Evolutionary conservation across 2,888 invertebrate species (phyloP).

Genomic region (Sesia apiformis): DNA sequence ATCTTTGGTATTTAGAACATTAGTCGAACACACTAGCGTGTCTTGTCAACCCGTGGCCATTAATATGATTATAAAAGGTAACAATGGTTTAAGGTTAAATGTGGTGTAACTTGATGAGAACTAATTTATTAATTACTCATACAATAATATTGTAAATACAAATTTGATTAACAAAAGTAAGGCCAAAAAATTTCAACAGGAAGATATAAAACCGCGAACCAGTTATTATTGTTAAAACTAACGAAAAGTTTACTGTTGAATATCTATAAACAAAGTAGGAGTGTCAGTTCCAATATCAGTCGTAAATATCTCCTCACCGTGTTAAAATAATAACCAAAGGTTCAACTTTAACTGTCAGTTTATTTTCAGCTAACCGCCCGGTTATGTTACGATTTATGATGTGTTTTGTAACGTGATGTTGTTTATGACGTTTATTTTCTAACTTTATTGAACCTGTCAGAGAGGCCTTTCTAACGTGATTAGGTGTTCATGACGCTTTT

Average conservation of each 20-base stretch:
- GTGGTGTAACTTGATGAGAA: too few relatives aligned
- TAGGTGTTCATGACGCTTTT: too few relatives aligned
- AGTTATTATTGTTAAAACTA: not conserved
- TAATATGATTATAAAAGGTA: too few relatives aligned
- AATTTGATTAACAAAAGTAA: too few relatives aligned
- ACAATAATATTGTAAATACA: too few relatives aligned
- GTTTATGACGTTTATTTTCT: not conserved
- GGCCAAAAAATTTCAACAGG: constrained; percentile 15
- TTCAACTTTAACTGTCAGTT: constrained; percentile 14
- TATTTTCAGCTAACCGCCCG: not conserved
- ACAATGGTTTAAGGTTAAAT: too few relatives aligned
- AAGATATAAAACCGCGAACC: constrained; percentile 34
- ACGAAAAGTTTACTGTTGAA: not conserved
- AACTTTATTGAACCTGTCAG: too few relatives aligned
- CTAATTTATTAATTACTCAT: too few relatives aligned
- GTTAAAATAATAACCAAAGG: constrained; percentile 33
- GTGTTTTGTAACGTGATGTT: constrained; percentile 14
- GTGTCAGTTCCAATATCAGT: constrained; percentile 34
- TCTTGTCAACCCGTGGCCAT: too few relatives aligned
- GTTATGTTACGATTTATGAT: constrained; percentile 21
- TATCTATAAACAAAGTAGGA: constrained; percentile 9
- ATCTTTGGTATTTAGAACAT: too few relatives aligned
- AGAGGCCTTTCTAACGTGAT: too few relatives aligned
- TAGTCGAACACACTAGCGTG: too few relatives aligned
- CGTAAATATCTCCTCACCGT: constrained; percentile 36